These are phyloP conservation scores for Tethya wilhelma DNA, from an alignment of 37 sponge, comb jelly and placozoan genomes.

Conservation along the genomic window DNA sequence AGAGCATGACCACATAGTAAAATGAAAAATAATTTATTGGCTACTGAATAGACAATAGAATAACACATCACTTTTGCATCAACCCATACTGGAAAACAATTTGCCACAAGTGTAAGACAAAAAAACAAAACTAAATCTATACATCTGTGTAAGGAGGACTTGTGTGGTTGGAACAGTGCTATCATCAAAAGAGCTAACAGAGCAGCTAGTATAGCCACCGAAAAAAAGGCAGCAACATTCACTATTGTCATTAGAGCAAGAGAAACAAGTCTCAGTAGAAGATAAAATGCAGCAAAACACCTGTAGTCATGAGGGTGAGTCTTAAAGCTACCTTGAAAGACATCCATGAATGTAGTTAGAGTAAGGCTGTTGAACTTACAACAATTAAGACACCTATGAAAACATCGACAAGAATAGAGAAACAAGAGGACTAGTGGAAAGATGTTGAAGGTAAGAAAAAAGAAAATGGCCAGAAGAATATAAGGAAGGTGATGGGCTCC, in stretches of 20 bases:
- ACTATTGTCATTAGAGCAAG: not conserved
- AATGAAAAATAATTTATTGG: no score
- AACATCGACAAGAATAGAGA: not conserved
- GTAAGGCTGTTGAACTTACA: not conserved
- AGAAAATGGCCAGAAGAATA: not conserved
- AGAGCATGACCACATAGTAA: no score
- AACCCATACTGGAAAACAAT: no score
- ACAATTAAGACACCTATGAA: no score
- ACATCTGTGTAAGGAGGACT: no score
- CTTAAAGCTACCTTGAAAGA: constrained; percentile 34
- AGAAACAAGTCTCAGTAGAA: not conserved
- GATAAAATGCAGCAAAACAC: constrained; percentile 12
- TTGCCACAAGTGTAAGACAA: no score
- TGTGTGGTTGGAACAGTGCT: no score
- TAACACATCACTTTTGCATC: no score
- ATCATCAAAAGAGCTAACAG: no score
- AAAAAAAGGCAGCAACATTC: not conserved
- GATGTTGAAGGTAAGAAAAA: not conserved
- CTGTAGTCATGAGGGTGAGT: constrained; percentile 15
- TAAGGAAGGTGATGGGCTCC: constrained; percentile 4
- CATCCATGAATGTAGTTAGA: constrained; percentile 18
- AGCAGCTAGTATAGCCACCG: not conserved
- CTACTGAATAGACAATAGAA: no score
- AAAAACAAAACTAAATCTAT: no score
- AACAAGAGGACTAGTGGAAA: not conserved